Percentiles rank a stretch among this genome's conserved stretches.
Conservation (phyloP, 2,888 invertebrate species). For the Scaptomyza flava region DNA sequence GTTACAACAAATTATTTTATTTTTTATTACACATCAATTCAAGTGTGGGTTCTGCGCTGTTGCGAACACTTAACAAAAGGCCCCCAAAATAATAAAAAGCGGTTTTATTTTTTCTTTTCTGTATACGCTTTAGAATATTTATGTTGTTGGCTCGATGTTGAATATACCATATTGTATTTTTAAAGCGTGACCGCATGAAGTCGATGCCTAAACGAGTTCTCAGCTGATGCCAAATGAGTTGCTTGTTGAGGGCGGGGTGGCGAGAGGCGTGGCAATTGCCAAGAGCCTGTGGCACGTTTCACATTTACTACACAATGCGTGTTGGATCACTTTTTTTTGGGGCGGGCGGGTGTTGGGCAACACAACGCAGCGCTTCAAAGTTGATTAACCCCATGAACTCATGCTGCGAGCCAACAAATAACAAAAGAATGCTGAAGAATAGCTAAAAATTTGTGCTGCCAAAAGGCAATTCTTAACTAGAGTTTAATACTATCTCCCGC, state of each 20-base stretch:
- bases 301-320: conserved; percentile 21
- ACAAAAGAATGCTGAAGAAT: not conserved
- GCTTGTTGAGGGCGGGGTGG: conserved; percentile 28
- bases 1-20: conserved; percentile 24
- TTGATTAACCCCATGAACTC: conserved; percentile 54
- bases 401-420: conserved; percentile 6
- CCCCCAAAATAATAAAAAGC: conserved; percentile 21
- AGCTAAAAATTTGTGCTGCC: conserved; percentile 1
- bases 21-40: conserved; percentile 54
- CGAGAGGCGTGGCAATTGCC: conserved; percentile 23
- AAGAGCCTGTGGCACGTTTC: conserved; percentile 30
- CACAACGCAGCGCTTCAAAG: conserved; percentile 5
- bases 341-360: conserved; percentile 3
- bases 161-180: conserved; percentile 51
- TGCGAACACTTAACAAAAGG: conserved; percentile 32
- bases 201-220: conserved; percentile 54
- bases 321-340: conserved; percentile 19
- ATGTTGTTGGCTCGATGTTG: conserved; percentile 24
- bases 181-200: conserved; percentile 74
- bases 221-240: conserved; percentile 50
- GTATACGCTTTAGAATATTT: conserved; percentile 30
- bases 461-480: not conserved
- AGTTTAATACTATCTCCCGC: not conserved
- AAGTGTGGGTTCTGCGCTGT: conserved; percentile 2
- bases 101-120: conserved; percentile 23